Evolutionary conservation across 1,140 invertebrate species (phyloP), one percentile per base, ranked within the genome.

Genomic region (Zaprionus kolodkinae): DNA sequence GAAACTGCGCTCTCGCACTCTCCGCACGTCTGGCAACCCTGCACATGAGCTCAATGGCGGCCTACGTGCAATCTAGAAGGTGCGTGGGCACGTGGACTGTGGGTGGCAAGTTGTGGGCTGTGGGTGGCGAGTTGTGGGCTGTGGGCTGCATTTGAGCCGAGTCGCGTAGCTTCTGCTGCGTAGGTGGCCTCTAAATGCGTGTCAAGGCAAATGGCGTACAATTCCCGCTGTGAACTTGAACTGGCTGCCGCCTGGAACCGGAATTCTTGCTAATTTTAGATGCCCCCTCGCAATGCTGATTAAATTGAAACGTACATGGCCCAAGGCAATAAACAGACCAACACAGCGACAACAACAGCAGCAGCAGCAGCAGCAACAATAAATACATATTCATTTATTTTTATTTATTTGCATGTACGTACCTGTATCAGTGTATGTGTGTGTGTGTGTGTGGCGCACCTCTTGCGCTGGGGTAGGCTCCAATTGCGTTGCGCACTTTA

Each of bases 201-300:
- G 78, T 81, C 81, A 85, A 72, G 81, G 70, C 70, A 59, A 76
- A 54, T 57, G 11, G 21, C 21, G 61, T 45, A 57, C 60, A 36
- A 72, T 9, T 59, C 72, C 68, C 61, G 38, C 36, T 50, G 69
- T 86, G 82, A 85, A 85, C 81, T 85, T 85, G 81, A 85, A 85
- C 82, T 56, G 55, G 25, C 13, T 54, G 60, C 54, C 66, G 74
- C 67, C 66, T 52, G 74, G 66, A 66, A 78, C 66, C 74, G 69
- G 71, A 81, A 84, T 78, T 75, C 33, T 55, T 66, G 60, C 60
- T 86, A 85, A 81, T 62, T 86, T 85, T 86, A 85, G 82, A 69
- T 63, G 50, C 56, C 79, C 81, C 81, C 74, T 73, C 78, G 69
- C 62, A 55, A 66, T 45, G 74, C 40, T 72, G 78, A 85, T 84